Conservation (phyloP, 2,797 vertebrate genomes). For the Melanotaenia nigrans region DNA sequence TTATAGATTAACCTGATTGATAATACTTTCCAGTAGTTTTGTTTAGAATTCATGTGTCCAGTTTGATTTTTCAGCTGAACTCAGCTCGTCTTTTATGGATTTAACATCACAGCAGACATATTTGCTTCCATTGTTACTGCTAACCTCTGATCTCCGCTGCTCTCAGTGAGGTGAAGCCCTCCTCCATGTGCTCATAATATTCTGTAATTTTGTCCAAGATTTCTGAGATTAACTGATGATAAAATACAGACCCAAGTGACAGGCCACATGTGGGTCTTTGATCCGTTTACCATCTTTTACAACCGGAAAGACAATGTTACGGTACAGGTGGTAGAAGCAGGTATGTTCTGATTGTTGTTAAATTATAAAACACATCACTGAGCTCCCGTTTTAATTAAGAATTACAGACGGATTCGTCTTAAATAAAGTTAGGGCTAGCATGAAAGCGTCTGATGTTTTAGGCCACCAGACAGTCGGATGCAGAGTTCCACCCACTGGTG, state of each 20-base stretch:
- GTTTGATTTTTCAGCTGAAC: not conserved
- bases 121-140: not conserved
- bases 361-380: not conserved
- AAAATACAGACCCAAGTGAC: not conserved
- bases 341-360: not conserved
- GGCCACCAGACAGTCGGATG: constrained; percentile 1
- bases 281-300: not conserved
- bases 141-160: not conserved
- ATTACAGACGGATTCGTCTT: not conserved
- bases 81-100: not conserved
- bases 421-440: not conserved
- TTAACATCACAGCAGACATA: not conserved
- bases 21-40: not conserved
- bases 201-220: not conserved
- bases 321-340: not conserved
- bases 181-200: not conserved
- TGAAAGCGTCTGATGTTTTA: not conserved
- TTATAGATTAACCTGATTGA: not conserved
- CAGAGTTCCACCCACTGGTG: constrained; percentile 7
- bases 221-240: not conserved
- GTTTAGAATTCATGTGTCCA: not conserved
- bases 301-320: not conserved
- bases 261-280: rapidly evolving
- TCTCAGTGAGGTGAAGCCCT: not conserved
- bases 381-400: not conserved